These are phyloP conservation scores for Sinelater perroti DNA, from an alignment of 2,888 invertebrate genomes.

Conservation along the genomic window DNA sequence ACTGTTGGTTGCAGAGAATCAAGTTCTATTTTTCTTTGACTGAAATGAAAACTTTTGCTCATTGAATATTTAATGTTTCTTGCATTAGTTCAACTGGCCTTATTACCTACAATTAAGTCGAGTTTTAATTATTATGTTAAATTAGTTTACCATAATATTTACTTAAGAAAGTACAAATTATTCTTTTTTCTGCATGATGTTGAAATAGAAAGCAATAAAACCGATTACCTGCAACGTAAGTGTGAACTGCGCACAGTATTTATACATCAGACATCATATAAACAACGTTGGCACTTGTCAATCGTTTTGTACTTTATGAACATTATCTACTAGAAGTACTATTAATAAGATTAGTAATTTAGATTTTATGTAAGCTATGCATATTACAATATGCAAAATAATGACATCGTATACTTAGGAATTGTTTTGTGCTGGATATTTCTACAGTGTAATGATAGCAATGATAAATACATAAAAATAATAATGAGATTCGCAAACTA, in stretches of 20 bases:
- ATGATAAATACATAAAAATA: slow-evolving; percentile 30
- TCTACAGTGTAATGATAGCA: no score
- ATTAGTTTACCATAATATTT: background rate
- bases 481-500: slow-evolving; percentile 5
- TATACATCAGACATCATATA: slow-evolving; percentile 17
- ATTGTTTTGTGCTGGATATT: slow-evolving; percentile 13
- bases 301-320: slow-evolving; percentile 43
- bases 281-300: slow-evolving; percentile 43
- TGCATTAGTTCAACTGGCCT: no score
- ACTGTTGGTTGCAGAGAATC: slow-evolving; percentile 15
- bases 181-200: background rate
- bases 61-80: no score
- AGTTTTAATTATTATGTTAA: no score
- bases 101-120: no score
- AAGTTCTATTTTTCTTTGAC: slow-evolving; percentile 13
- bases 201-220: slow-evolving; percentile 4
- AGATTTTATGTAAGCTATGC: slow-evolving; percentile 37
- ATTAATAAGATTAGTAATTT: slow-evolving; percentile 39
- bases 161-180: background rate
- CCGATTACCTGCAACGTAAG: slow-evolving; percentile 7
- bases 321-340: slow-evolving; percentile 40
- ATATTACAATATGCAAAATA: slow-evolving; percentile 34
- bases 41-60: no score
- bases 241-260: slow-evolving; percentile 14
- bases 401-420: slow-evolving; percentile 33